Conservation (phyloP, 2,797 vertebrate species). For the Poecile montanus region DNA sequence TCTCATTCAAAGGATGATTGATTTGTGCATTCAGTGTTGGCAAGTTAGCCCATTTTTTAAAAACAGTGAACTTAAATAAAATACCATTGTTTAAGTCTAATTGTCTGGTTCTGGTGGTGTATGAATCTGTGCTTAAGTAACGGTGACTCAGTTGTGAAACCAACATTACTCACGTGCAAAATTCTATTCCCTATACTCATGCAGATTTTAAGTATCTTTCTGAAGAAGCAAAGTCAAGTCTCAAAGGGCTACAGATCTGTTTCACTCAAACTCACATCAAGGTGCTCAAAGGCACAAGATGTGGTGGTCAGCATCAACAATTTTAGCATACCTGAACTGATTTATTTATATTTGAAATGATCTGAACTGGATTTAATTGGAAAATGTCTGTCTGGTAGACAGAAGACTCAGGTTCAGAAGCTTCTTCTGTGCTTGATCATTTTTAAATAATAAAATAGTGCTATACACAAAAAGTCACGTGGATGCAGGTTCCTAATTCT, state of each 20-base stretch:
- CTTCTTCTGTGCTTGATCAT: neutral
- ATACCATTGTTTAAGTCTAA: neutral
- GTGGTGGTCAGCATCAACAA: neutral
- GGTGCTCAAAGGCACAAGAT: neutral
- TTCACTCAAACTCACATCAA: neutral
- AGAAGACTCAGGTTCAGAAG: neutral
- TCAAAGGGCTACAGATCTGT: neutral
- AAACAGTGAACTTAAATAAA: neutral
- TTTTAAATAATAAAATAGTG: neutral
- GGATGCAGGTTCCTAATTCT: neutral
- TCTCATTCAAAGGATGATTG: neutral
- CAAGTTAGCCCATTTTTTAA: neutral
- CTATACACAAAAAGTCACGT: neutral
- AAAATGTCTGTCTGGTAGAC: neutral
- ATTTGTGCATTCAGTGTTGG: neutral
- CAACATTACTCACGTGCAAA: neutral
- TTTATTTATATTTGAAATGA: no score
- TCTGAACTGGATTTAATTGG: neutral
- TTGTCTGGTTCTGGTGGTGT: neutral
- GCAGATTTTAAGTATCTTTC: conserved; percentile 17
- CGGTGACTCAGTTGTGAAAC: neutral
- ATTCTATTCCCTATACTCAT: neutral
- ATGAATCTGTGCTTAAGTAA: neutral
- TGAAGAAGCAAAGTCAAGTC: neutral
- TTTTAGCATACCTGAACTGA: neutral